Base-by-base conservation (phyloP, 1,140 invertebrate genomes). In the Maconellicoccus hirsutus region DNA sequence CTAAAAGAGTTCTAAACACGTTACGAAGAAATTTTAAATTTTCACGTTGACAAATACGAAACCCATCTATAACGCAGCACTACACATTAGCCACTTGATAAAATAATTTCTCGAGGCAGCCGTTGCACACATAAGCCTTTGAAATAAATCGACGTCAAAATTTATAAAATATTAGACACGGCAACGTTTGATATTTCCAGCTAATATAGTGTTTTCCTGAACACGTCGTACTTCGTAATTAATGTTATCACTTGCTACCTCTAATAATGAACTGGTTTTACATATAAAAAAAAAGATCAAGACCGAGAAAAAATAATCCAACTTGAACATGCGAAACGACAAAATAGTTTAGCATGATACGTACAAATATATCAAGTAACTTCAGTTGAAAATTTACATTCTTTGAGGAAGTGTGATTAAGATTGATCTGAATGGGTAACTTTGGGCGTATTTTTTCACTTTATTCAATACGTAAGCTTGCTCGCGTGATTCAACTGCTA, bases 141-240 rank as follows among this genome's bases (percentile, higher is more conserved):
- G n/a, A 52, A 52, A 52, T 52, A 52, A 52, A 52, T 52, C 42
- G 42, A 52, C n/a, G 42, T 52, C 42, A 52, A 52, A 52, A 52
- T 2, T 6, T 52, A 52, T 52, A 19, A 52, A 52, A 52, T 52
- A 52, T 52, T 52, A 52, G 42, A 52, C 42, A 52, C 42, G 12
- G n/a, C 10, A 52, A 4, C 42, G 42, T 52, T 52, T 52, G 42
- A 52, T 52, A 52, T 52, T 52, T 16, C 42, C 16, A 52, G 3
- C 42, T 52, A 52, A 52, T 52, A 19, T 52, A 52, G 42, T 52
- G 12, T 52, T 19, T 14, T 14, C 42, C 42, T 33, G n/a, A 16
- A 52, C 42, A 52, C n/a, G 42, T 52, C 42, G 42, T 16, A 19
- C 16, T 14, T 16, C 12, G 10, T 52, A 52, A 52, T 52, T 52